Conservation (phyloP, 2,797 vertebrate species). For the Garrulus glandarius region DNA sequence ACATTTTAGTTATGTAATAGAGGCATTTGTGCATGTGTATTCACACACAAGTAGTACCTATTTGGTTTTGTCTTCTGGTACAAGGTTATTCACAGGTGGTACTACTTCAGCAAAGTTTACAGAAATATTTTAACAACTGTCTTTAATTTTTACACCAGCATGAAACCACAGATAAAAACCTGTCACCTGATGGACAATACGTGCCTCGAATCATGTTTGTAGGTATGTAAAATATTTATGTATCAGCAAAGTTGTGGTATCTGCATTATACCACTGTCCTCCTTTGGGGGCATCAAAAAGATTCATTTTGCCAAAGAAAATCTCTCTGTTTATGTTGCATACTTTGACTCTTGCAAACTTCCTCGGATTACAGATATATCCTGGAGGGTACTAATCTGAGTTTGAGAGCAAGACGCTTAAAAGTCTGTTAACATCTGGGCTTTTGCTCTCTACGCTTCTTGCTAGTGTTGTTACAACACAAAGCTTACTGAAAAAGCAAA, state of each 20-base stretch:
- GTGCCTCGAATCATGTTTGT: slow-evolving; percentile 90
- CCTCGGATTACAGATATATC: background rate
- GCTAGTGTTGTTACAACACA: background rate
- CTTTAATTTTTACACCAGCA: slow-evolving; percentile 71
- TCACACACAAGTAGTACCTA: background rate
- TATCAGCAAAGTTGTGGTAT: background rate
- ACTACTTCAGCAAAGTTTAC: background rate
- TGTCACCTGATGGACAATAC: slow-evolving; percentile 87
- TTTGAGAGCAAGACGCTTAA: background rate
- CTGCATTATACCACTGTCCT: background rate
- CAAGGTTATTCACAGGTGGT: background rate
- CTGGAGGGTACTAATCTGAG: background rate
- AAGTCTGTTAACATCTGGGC: background rate
- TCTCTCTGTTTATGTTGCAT: background rate
- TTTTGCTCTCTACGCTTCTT: background rate
- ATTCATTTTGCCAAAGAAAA: background rate
- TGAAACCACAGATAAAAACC: slow-evolving; percentile 82
- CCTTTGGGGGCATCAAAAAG: background rate
- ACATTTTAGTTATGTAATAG: background rate
- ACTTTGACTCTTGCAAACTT: background rate
- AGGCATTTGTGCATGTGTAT: background rate
- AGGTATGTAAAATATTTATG: slow-evolving; percentile 71
- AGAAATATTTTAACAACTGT: background rate
- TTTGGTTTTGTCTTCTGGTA: background rate
- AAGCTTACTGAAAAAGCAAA: background rate